Evolutionary conservation across 2,113 vertebrate genomes (phyloP).

Genomic region (Nannobrachium achirus): DNA sequence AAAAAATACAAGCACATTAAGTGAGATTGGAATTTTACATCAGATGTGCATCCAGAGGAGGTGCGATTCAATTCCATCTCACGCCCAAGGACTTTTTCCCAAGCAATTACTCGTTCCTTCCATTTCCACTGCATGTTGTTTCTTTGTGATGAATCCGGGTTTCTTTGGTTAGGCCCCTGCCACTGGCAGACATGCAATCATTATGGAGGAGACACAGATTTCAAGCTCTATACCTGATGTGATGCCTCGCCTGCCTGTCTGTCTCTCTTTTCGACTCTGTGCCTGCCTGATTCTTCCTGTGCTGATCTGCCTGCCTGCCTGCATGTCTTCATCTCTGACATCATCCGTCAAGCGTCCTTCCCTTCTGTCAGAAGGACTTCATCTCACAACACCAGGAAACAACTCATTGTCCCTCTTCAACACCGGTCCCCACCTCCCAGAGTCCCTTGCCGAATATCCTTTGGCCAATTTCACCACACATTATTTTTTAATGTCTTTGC

Average conservation of each 20-base stretch:
- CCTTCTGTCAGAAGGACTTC: constrained; percentile 55
- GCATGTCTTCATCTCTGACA: constrained; percentile 7
- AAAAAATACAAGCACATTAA: constrained; percentile 61
- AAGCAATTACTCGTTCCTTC: constrained; percentile 50
- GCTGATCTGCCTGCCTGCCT: constrained; percentile 5
- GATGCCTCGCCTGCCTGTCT: constrained; percentile 15
- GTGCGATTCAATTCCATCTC: constrained; percentile 44
- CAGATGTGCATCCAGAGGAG: constrained; percentile 50
- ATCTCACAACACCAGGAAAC: constrained; percentile 47
- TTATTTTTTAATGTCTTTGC: constrained; percentile 69
- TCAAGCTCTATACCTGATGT: background rate
- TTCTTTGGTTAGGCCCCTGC: constrained; percentile 33
- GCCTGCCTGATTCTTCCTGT: constrained; percentile 9
- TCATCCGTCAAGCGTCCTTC: constrained; percentile 53
- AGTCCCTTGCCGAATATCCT: constrained; percentile 52
- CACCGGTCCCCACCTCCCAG: constrained; percentile 42
- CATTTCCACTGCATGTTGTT: constrained; percentile 41
- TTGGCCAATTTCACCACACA: constrained; percentile 59
- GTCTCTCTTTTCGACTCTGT: background rate
- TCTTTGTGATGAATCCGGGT: constrained; percentile 37
- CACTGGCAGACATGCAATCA: constrained; percentile 35
- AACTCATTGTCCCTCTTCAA: constrained; percentile 19
- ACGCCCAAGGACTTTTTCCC: constrained; percentile 40
- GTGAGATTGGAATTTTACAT: constrained; percentile 60
- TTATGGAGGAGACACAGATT: constrained; percentile 15